A percentile compares a stretch with the other conserved stretches of the same genome.
Evolutionary conservation across 2,113 vertebrate species (phyloP).

Genomic region (Ariopsis seemanni): DNA sequence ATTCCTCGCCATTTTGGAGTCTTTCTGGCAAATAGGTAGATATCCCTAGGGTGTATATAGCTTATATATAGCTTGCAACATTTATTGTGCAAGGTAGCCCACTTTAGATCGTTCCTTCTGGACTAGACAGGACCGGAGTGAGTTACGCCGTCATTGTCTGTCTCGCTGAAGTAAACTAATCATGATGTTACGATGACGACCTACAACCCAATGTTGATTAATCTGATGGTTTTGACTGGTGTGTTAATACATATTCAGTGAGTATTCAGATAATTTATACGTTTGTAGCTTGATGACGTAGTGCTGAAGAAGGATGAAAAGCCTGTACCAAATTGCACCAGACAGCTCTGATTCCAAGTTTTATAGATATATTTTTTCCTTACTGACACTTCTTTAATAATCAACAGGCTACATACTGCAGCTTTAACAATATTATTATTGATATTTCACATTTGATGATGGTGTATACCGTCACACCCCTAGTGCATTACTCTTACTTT

Average conservation of each 20-base stretch:
- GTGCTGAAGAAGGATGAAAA: not conserved
- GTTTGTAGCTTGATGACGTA: not conserved
- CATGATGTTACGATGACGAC: not conserved
- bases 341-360: not conserved
- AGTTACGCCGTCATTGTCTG: too few relatives aligned
- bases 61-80: too few relatives aligned
- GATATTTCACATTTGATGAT: not conserved
- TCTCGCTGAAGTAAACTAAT: not conserved
- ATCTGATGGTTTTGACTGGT: not conserved
- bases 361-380: not conserved
- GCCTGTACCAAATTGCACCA: not conserved
- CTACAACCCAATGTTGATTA: not conserved
- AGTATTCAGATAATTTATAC: not conserved
- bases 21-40: too few relatives aligned
- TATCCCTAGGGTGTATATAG: too few relatives aligned
- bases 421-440: constrained; percentile 3
- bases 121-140: too few relatives aligned
- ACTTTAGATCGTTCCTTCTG: too few relatives aligned
- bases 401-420: not conserved
- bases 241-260: not conserved
- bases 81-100: too few relatives aligned
- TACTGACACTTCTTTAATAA: not conserved
- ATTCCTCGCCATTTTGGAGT: too few relatives aligned
- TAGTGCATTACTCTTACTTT: not conserved
- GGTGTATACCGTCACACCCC: not conserved